A percentile compares a stretch with the other conserved stretches of the same genome.
Evolutionary conservation across 2,888 invertebrate genomes (phyloP).

Genomic region (Crematogaster levior): DNA sequence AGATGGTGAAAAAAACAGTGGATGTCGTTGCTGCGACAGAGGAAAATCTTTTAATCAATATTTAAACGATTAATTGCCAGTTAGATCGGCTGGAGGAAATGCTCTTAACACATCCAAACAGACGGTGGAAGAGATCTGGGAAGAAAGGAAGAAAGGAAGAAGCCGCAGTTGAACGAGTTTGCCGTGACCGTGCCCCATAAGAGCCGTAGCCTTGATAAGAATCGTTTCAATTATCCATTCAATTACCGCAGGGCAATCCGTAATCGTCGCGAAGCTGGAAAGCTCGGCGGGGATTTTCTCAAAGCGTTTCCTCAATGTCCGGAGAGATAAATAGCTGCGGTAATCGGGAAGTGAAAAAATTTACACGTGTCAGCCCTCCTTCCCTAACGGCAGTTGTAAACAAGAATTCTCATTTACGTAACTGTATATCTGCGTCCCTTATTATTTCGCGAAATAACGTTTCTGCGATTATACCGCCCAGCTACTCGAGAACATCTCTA

Average conservation of each 20-base stretch:
- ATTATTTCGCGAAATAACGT: slow-evolving; percentile 16
- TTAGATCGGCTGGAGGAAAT: slow-evolving; percentile 45
- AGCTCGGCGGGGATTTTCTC: slow-evolving; percentile 47
- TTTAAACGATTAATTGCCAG: slow-evolving; percentile 71
- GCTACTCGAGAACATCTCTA: not conserved
- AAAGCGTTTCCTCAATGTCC: slow-evolving; percentile 54
- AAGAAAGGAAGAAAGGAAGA: slow-evolving; percentile 21
- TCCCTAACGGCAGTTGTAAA: not conserved
- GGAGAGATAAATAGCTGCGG: slow-evolving; percentile 47
- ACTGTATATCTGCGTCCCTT: not conserved
- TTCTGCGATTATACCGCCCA: not conserved
- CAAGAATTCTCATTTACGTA: slow-evolving; percentile 33
- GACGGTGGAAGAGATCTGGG: slow-evolving; percentile 49
- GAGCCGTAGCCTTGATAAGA: slow-evolving; percentile 77
- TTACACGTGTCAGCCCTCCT: slow-evolving; percentile 23
- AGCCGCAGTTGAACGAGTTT: slow-evolving; percentile 74
- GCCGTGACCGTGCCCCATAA: slow-evolving; percentile 80
- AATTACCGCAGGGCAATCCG: slow-evolving; percentile 75
- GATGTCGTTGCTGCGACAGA: slow-evolving; percentile 3
- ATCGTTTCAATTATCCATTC: slow-evolving; percentile 82
- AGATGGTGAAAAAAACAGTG: not conserved
- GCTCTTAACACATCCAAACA: slow-evolving; percentile 59
- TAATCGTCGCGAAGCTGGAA: slow-evolving; percentile 65
- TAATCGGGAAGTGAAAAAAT: slow-evolving; percentile 41
- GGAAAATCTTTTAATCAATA: slow-evolving; percentile 63